Percentiles rank a stretch among this genome's conserved stretches.
phyloP scores from a whole-genome alignment of 2,888 invertebrate genomes.

The Piscicola geometra region DNA sequence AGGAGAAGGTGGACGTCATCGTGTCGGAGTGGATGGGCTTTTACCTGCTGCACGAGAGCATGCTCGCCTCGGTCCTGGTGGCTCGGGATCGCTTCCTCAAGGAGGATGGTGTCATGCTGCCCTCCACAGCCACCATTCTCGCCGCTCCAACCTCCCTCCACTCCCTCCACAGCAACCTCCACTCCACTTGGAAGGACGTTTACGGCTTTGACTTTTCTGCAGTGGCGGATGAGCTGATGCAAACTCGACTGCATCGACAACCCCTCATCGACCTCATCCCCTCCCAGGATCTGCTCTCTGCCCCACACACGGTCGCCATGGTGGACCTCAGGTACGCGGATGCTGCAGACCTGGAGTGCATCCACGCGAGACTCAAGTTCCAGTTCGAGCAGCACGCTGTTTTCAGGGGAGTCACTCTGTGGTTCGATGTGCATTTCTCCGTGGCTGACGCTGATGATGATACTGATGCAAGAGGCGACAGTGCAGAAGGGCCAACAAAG shows the following conservation, averaged over 20 bases:
- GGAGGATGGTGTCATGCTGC: slow-evolving; percentile 50
- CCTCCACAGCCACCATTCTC: slow-evolving; percentile 49
- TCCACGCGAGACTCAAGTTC: slow-evolving; percentile 46
- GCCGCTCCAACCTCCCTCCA: slow-evolving; percentile 51
- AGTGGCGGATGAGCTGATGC: slow-evolving; percentile 23
- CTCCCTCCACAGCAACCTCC: slow-evolving; percentile 47
- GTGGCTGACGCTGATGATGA: neutral
- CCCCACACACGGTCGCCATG: slow-evolving; percentile 45
- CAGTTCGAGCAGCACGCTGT: slow-evolving; percentile 44
- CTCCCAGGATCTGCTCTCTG: slow-evolving; percentile 46
- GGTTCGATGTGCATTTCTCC: slow-evolving; percentile 51
- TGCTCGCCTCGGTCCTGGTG: slow-evolving; percentile 52
- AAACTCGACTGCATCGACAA: slow-evolving; percentile 12
- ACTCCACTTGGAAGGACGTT: slow-evolving; percentile 51
- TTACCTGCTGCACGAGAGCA: slow-evolving; percentile 55
- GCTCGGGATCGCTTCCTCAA: slow-evolving; percentile 52
- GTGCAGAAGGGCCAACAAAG: neutral
- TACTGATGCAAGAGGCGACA: neutral
- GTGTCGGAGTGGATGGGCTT: slow-evolving; percentile 57
- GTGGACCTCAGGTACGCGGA: slow-evolving; percentile 49
- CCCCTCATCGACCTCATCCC: slow-evolving; percentile 46
- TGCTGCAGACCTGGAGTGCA: slow-evolving; percentile 43
- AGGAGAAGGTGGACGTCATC: slow-evolving; percentile 50
- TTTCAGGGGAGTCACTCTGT: slow-evolving; percentile 53
- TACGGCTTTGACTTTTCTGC: slow-evolving; percentile 54